Evolutionary conservation across 23 tunicate genomes (phyloP).

Genomic region (Trididemnum nubilum): DNA sequence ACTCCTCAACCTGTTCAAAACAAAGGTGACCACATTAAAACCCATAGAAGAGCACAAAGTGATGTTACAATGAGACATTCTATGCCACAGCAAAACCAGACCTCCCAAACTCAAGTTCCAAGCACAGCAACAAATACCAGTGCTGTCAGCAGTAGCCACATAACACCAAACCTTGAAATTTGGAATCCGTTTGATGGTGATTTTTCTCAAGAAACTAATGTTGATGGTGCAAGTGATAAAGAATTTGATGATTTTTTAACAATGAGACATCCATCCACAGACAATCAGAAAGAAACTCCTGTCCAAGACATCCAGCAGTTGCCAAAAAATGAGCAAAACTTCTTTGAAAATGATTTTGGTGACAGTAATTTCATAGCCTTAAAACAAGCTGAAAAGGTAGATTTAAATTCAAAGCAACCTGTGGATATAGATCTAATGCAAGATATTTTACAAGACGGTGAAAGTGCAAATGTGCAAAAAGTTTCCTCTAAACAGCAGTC

Average conservation of each 20-base stretch:
- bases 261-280: constrained; percentile 49
- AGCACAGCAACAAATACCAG: background rate
- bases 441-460: constrained; percentile 23
- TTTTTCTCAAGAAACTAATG: constrained; percentile 24
- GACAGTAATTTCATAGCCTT: background rate
- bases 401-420: background rate
- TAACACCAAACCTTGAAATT: constrained; percentile 79
- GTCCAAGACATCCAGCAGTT: background rate
- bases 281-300: background rate
- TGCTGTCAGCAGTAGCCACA: constrained; percentile 72
- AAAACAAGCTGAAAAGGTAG: background rate
- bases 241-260: constrained; percentile 90
- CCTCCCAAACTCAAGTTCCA: background rate
- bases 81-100: background rate
- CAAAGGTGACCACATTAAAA: constrained; percentile 15
- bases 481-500: background rate
- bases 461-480: background rate
- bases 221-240: constrained; percentile 44
- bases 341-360: constrained; percentile 10
- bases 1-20: background rate
- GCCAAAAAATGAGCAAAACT: background rate
- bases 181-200: constrained; percentile 95
- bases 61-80: constrained; percentile 71
- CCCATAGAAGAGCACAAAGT: constrained; percentile 83
- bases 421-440: constrained; percentile 33